Evolutionary conservation across 1,140 invertebrate genomes (phyloP).

Genomic region (Drosophila yakuba): DNA sequence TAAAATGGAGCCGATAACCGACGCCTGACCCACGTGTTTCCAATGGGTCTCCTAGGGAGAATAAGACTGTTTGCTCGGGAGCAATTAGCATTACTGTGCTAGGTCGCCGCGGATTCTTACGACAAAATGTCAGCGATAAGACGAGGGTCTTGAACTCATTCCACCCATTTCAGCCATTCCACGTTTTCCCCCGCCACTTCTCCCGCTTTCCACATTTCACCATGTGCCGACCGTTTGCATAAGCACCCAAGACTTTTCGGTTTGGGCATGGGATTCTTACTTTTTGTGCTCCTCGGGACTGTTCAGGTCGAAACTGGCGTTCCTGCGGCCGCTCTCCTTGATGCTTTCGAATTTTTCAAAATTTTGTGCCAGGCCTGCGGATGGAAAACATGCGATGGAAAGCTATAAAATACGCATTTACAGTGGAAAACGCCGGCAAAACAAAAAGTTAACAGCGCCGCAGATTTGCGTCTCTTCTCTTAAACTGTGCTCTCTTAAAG

Average conservation of each 20-base stretch:
- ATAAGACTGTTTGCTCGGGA: conserved; percentile 11
- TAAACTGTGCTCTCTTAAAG: no score
- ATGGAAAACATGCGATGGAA: conserved; percentile 35
- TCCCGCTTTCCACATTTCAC: conserved; percentile 30
- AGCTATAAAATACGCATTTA: conserved; percentile 29
- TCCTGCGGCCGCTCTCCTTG: conserved; percentile 72
- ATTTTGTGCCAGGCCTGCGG: conserved; percentile 85
- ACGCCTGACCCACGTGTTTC: conserved; percentile 66
- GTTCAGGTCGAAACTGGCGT: conserved; percentile 74
- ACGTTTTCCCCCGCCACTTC: background rate
- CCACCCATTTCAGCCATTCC: background rate
- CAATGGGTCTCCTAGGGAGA: conserved; percentile 23
- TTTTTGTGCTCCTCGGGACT: conserved; percentile 77
- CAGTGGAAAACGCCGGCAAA: conserved; percentile 70
- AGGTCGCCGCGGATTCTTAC: conserved; percentile 46
- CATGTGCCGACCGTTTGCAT: conserved; percentile 41
- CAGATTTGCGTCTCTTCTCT: conserved; percentile 1
- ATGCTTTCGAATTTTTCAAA: conserved; percentile 85
- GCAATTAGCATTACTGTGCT: conserved; percentile 66
- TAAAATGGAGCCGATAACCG: conserved; percentile 68
- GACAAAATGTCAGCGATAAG: conserved; percentile 60
- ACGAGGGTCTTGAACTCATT: conserved; percentile 30
- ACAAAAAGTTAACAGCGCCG: conserved; percentile 43
- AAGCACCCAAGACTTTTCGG: conserved; percentile 13
- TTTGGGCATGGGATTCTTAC: conserved; percentile 49